Base-by-base conservation (phyloP, 1,140 invertebrate genomes). In the Drosophila asahinai region DNA sequence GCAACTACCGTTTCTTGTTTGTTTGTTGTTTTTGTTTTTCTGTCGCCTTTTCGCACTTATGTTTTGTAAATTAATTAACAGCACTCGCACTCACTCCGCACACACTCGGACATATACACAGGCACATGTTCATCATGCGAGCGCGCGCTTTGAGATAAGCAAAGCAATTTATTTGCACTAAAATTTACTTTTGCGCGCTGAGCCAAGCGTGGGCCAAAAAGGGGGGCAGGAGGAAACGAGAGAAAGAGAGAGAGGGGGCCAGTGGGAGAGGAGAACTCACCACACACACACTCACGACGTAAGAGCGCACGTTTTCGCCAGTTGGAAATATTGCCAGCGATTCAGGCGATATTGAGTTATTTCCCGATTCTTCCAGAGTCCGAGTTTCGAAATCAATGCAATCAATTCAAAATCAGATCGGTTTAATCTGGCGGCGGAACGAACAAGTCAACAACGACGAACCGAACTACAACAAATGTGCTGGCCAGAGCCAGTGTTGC, bases 101-200 rank as follows among this genome's bases (percentile, higher is more conserved):
- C 60, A 64, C 58, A 63, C 62, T 33, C 45, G 47, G 33, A 57
- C 64, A 42, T 71, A 52, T 49, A 51, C 76, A 48, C 58, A 43
- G 47, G 49, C 64, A 38, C 48, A 58, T 72, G 74, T 61, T 70
- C 51, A 81, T 86, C 63, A 81, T 68, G 60, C 70, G 64, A 80
- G 67, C 76, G 76, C 81, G 81, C 84, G 78, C 63, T 43, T 48
- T 82, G 84, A 90, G 84, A 89, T 89, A 89, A 89, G 84, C 86
- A 76, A 81, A 84, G 77, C 81, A 84, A 90, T 89, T 89, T 89
- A 90, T 89, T 89, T 90, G 84, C 84, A 87, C 73, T 84, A 84
- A 89, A 84, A 81, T 89, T 87, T 87, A 75, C 81, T 84, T 87
- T 87, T 81, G 83, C 83, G 77, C 83, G 83, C 80, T 65, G 70